These are phyloP conservation scores for Pristiophorus japonicus DNA, from an alignment of 2,113 vertebrate genomes.

Conservation along the genomic window DNA sequence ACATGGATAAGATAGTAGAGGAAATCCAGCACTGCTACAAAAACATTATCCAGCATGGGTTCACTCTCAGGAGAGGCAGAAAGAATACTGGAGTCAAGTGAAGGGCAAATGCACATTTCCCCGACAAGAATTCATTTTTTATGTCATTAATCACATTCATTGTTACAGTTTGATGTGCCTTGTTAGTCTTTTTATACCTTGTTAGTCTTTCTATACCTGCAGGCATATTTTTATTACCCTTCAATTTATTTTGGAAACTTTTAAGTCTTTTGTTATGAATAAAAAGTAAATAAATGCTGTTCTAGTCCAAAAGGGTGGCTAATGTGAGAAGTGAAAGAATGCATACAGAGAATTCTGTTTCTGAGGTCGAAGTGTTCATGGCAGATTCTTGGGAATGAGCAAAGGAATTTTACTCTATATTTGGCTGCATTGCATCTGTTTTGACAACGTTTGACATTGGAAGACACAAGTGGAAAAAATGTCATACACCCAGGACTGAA, in stretches of 20 bases:
- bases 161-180: neutral
- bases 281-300: neutral
- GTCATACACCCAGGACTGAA: neutral
- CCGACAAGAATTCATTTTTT: neutral
- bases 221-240: neutral
- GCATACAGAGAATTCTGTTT: neutral
- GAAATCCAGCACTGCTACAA: neutral
- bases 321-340: neutral
- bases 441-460: neutral
- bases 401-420: neutral
- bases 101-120: neutral
- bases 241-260: neutral
- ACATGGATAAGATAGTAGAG: neutral
- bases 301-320: neutral
- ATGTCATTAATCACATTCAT: neutral
- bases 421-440: neutral
- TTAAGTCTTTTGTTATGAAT: neutral
- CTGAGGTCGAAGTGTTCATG: neutral
- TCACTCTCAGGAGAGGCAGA: neutral
- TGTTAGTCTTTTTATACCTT: neutral
- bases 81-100: neutral
- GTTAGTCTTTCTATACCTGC: neutral
- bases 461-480: neutral
- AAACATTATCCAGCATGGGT: neutral
- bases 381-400: neutral